Evolutionary conservation across 2,113 vertebrate genomes (phyloP), one percentile per base, ranked within the genome.

Genomic region (Poicephalus meyeri): DNA sequence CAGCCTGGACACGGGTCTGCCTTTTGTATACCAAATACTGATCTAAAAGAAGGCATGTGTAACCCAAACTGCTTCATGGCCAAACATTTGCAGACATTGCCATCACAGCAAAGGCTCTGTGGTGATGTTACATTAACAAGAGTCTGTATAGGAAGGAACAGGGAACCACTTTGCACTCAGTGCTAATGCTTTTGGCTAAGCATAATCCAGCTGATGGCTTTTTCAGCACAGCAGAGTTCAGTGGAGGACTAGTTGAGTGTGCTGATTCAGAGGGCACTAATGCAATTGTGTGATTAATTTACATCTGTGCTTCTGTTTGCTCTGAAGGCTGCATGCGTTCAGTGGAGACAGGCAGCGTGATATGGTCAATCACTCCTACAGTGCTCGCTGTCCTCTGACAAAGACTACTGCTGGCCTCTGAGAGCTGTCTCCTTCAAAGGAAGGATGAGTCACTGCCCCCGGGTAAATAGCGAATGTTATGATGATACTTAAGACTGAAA

Each of bases 211-310:
- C 82, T 73, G 70, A 86, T 95, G 90, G 93, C 91, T 83, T 92
- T 93, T 90, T 81, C 82, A 16, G 93, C 49, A 9, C 93, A 81
- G 86, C 71, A 14, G 93, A 65, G 86, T 88, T 97, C 93, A 88
- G 60, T 2, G 69, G 80, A 95, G 91, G 95, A 91, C 94, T 85
- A 35, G 76, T 84, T 80, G 90, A 91, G 65, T 21, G 76, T 56
- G 86, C 92, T 80, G 89, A 74, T 74, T 92, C 92, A 88, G 86
- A 91, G 86, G 88, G 79, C 94, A 42, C 88, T 89, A 91, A 95
- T 89, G 76, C 92, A 95, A 93, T 93, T 87, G 87, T 96, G 94
- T 52, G 94, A 96, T 95, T 95, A 91, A 91, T 94, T 72, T 20
- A 16, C 3, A 3, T 68, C 91, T 78, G 82, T 26, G 61, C 73